A percentile compares a stretch with the other conserved stretches of the same genome.
Evolutionary conservation across 2,797 vertebrate species (phyloP).

Genomic region (Urophycis tenuis): DNA sequence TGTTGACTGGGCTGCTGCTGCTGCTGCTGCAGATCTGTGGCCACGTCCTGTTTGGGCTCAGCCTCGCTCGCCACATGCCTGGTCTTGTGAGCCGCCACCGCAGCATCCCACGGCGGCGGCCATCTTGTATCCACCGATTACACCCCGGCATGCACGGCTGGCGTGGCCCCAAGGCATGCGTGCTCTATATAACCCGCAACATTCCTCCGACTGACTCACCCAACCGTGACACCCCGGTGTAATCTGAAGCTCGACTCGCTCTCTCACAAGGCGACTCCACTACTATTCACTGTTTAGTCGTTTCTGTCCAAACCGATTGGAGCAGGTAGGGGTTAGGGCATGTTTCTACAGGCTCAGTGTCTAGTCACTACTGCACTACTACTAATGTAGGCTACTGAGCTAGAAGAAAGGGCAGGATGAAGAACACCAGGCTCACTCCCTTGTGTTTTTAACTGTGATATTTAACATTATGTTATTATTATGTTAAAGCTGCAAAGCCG

Average conservation of each 20-base stretch:
- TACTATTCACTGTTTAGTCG: too few species aligned
- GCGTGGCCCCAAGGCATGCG: constrained; percentile 29
- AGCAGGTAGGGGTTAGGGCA: too few species aligned
- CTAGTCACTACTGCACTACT: too few species aligned
- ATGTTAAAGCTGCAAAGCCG: background rate
- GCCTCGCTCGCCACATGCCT: constrained; percentile 31
- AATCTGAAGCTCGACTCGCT: constrained; percentile 20
- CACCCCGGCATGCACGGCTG: too few species aligned
- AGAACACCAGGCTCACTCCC: too few species aligned
- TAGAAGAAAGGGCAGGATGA: too few species aligned
- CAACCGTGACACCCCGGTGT: constrained; percentile 17
- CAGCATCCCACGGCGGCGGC: constrained; percentile 24
- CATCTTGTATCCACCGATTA: constrained; percentile 29
- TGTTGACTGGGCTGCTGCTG: constrained; percentile 24
- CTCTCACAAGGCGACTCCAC: background rate
- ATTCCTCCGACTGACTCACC: constrained; percentile 43
- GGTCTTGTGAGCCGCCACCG: constrained; percentile 44
- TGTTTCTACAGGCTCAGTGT: too few species aligned
- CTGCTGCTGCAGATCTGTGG: background rate
- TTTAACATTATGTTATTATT: background rate
- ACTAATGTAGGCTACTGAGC: too few species aligned
- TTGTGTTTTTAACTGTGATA: background rate
- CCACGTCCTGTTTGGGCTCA: background rate
- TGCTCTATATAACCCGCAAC: constrained; percentile 39
- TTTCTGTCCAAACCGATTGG: too few species aligned